Evolutionary conservation across 2,888 invertebrate genomes (phyloP), one percentile per base, ranked within the genome.

Genomic region (Tromatobia lineatoria): DNA sequence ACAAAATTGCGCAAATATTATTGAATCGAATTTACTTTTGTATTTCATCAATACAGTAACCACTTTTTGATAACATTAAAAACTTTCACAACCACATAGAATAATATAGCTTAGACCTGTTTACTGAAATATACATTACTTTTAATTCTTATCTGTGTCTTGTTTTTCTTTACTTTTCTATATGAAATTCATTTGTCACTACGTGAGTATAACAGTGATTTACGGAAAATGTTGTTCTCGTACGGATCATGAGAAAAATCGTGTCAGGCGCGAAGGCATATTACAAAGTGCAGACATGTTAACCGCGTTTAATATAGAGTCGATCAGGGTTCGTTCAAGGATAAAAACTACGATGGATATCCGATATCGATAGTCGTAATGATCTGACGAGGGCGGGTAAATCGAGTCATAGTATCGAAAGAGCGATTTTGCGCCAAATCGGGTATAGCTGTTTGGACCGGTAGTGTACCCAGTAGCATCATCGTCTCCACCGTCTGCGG

Each of bases 401-500:
- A 80, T 76, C 23, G 57, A 76, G 71, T 83, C 73, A 64, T 73
- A 69, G 15, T 59, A 61, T 64, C 18, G 13, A 11, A 75, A 70
- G 74, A 69, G 38, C 20, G 20, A 50, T 57, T n/a, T 78, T 50
- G 61, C 45, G 73, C 38, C 45, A 81, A 78, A 78, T 80, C 45
- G 64, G 67, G 52, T 59, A 25, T 57, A n/a, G 38, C n/a, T 42
- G 38, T 34, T 42, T 69, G 64, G 42, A 74, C 70, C 74, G 45
- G 64, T 52, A 34, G 71, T 20, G 59, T 25, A 67, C 15, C 61
- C 45, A 64, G 71, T 34, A 42, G 61, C 64, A 50, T 73, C 54
- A 69, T 61, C 61, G 75, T 47, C 50, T 79, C 42, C 57, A 20
- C 54, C 78, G 80, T 76, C 83, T 81, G 77, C 45, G 76, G 84